A percentile compares a stretch with the other conserved stretches of the same genome.
These are phyloP conservation scores for Platichthys flesus DNA, from an alignment of 2,113 vertebrate genomes.

Conservation along the genomic window DNA sequence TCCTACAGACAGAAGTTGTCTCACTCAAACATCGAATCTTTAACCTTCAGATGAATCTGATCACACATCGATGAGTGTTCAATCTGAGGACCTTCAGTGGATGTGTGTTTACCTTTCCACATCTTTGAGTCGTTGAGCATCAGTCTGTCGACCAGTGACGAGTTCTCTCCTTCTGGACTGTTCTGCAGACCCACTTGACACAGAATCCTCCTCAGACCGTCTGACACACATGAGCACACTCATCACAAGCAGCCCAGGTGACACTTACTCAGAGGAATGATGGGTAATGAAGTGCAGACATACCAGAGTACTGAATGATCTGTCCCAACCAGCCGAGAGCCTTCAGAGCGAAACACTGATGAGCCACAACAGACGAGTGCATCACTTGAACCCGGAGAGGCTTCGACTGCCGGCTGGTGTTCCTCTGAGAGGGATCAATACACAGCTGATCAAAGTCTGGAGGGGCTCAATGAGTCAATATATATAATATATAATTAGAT, in stretches of 20 bases:
- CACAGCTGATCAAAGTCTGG: not conserved
- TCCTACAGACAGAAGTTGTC: conserved; percentile 74
- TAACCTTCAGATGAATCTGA: not conserved
- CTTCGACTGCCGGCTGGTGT: conserved; percentile 96
- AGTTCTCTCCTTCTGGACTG: conserved; percentile 89
- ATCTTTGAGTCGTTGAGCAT: conserved; percentile 98
- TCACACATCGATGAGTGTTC: not conserved
- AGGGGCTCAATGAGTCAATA: not conserved
- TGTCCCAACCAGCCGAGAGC: conserved; percentile 92
- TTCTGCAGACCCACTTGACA: conserved; percentile 95
- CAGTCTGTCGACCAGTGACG: conserved; percentile 91
- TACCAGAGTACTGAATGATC: conserved; percentile 95
- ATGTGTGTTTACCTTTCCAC: conserved; percentile 88
- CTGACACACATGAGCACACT: conserved; percentile 73
- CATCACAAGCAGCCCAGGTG: not conserved
- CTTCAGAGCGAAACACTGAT: conserved; percentile 97
- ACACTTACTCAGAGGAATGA: not conserved
- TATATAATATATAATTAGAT: no score
- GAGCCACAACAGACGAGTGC: conserved; percentile 96
- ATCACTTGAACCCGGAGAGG: conserved; percentile 97
- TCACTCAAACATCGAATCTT: not conserved
- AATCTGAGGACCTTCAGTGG: not conserved
- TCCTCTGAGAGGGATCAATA: conserved; percentile 85
- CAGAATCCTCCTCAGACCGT: conserved; percentile 91
- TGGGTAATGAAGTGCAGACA: conserved; percentile 15